A percentile compares a stretch with the other conserved stretches of the same genome.
Evolutionary conservation across 2,797 vertebrate species (phyloP).

Genomic region (Anolis apletophallus): DNA sequence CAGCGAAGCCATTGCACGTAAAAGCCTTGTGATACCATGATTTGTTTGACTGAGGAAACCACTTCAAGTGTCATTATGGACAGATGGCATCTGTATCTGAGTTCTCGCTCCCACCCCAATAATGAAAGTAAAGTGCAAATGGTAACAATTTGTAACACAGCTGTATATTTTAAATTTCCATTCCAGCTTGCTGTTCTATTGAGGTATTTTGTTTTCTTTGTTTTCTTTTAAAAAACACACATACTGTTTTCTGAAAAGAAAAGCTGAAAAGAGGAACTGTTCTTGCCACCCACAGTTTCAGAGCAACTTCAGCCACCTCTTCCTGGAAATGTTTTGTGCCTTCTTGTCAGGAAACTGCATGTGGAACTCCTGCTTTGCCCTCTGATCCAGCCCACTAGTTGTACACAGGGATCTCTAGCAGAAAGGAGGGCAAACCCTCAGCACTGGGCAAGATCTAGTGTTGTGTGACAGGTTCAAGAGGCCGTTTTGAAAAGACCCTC

Average conservation of each 20-base stretch:
- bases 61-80: constrained; percentile 13
- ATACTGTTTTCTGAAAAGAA: background rate
- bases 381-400: too few species aligned
- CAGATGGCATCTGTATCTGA: constrained; percentile 11
- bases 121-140: background rate
- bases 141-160: background rate
- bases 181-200: background rate
- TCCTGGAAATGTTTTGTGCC: background rate
- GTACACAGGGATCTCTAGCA: too few species aligned
- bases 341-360: background rate
- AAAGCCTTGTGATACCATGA: constrained; percentile 47
- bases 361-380: too few species aligned
- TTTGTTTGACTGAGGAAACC: constrained; percentile 41
- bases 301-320: background rate
- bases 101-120: constrained; percentile 5
- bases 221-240: background rate
- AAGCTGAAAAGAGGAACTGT: background rate
- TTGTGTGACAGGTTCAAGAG: too few species aligned
- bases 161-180: background rate
- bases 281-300: background rate
- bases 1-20: constrained; percentile 36
- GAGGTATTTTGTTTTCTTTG: background rate
- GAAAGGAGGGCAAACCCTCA: too few species aligned
- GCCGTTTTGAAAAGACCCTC: too few species aligned
- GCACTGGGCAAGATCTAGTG: too few species aligned